Base-by-base conservation (phyloP, 2,113 vertebrate species). In the Phyllopteryx taeniolatus region DNA sequence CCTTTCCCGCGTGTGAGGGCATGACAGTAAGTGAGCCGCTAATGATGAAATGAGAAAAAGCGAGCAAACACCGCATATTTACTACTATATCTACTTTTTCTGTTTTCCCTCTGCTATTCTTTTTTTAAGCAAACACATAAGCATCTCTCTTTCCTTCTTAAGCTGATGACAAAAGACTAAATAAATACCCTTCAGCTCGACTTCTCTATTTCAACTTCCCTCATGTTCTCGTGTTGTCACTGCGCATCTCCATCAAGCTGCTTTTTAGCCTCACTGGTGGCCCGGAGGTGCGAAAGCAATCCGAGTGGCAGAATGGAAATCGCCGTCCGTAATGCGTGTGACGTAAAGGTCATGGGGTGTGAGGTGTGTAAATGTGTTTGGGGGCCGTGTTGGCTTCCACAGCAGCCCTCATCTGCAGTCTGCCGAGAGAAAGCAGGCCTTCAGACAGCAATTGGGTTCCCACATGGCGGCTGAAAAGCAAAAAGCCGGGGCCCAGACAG, bases 331-430 rank as follows among this genome's bases (percentile, higher is more conserved):
- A n/a, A 54, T 60, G 13, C 17, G 11, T 20, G 33, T 69, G 31
- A 33, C 42, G 56, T 42, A 14, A 17, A 66, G 64, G 49, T 12
- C 68, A 51, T 0, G 46, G 61, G 42, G 31, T 47, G 27, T 64
- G 15, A 2, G 59, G 59, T 35, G 31, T 19, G 12, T 5, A 31
- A 89, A 80, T 81, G 82, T 68, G 22, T 64, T 76, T 73, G 75
- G 86, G 85, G 79, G 83, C 82, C 87, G 88, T 72, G 9, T 61
- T 43, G 51, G 27, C 68, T 43, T 2, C 43, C n/a, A 20, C 67
- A 11, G 79, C 70, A 65, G 80, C 78, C 68, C 81, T 85, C 85
- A 89, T 90, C 83, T 83, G 85, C 85, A 88, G 86, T 88, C 89
- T 56, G 11, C 79, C 67, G 70, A 76, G 73, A 42, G 56, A 10